phyloP scores from a whole-genome alignment of 2,888 invertebrate species.

The Sceliomorpha sp. region DNA sequence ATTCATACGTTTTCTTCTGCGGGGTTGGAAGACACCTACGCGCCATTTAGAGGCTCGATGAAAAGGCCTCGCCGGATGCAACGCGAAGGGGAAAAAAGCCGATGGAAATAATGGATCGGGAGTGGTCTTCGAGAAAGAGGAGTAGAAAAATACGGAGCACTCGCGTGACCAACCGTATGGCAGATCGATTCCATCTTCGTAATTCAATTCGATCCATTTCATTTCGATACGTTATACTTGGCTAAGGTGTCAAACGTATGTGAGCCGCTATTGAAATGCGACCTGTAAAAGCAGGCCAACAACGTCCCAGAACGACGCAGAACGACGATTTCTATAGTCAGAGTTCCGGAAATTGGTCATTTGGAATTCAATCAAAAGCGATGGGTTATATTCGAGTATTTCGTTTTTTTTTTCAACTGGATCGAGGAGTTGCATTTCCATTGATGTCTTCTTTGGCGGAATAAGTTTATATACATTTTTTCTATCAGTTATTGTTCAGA shows the following conservation, averaged over 20 bases:
- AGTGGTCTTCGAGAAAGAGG: not conserved
- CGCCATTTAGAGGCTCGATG: slow-evolving; percentile 18
- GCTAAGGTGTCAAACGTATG: slow-evolving; percentile 11
- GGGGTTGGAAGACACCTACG: slow-evolving; percentile 6
- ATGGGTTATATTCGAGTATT: slow-evolving; percentile 20
- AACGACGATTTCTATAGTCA: slow-evolving; percentile 24
- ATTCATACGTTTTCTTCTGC: slow-evolving; percentile 13
- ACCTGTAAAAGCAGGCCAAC: slow-evolving; percentile 33
- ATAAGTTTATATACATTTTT: no score
- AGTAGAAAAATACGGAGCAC: slow-evolving; percentile 2
- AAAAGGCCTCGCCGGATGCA: not conserved
- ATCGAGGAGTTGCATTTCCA: no score
- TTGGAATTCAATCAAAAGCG: slow-evolving; percentile 25
- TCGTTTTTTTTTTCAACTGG: no score
- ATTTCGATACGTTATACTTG: slow-evolving; percentile 19
- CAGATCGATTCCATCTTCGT: not conserved
- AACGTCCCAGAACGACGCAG: slow-evolving; percentile 29
- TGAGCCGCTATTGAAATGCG: not conserved
- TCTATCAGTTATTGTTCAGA: no score
- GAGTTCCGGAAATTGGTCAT: slow-evolving; percentile 38
- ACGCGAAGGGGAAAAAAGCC: not conserved
- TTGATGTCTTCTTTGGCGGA: no score
- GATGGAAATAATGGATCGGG: not conserved
- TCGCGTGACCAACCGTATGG: not conserved
- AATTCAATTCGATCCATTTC: slow-evolving; percentile 7